phyloP scores from a whole-genome alignment of 2,888 invertebrate genomes.

The Brenthis hecate region DNA sequence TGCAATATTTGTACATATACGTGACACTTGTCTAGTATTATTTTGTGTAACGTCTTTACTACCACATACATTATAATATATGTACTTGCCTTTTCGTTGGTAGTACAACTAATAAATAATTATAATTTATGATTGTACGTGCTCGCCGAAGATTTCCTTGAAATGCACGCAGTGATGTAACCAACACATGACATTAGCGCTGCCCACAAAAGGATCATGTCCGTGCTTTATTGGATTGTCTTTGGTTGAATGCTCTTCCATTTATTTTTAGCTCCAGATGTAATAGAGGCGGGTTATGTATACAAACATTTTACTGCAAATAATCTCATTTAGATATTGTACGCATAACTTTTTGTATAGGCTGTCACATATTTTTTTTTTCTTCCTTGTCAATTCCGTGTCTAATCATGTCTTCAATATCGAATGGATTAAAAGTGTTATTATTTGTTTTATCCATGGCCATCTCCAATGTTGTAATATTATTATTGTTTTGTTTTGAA shows the following conservation, averaged over 20 bases:
- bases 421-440: constrained; percentile 5
- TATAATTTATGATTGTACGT: constrained; percentile 13
- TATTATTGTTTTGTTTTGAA: constrained; percentile 9
- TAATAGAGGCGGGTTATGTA: constrained; percentile 4
- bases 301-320: neutral
- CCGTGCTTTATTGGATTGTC: constrained; percentile 31
- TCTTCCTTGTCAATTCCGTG: neutral
- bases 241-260: constrained; percentile 21
- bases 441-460: neutral
- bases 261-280: constrained; percentile 23
- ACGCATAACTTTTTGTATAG: neutral
- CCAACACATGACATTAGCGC: constrained; percentile 27
- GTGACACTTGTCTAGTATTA: neutral
- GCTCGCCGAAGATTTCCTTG: constrained; percentile 26
- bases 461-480: constrained; percentile 5
- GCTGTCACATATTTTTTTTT: neutral
- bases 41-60: neutral
- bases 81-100: neutral
- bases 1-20: neutral
- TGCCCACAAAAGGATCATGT: constrained; percentile 24
- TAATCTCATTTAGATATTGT: neutral
- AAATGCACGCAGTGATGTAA: constrained; percentile 32
- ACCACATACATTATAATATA: neutral
- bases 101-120: neutral
- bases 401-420: neutral